These are phyloP conservation scores for Ciconia stormi DNA, from an alignment of 2,113 vertebrate species.

Conservation along the genomic window DNA sequence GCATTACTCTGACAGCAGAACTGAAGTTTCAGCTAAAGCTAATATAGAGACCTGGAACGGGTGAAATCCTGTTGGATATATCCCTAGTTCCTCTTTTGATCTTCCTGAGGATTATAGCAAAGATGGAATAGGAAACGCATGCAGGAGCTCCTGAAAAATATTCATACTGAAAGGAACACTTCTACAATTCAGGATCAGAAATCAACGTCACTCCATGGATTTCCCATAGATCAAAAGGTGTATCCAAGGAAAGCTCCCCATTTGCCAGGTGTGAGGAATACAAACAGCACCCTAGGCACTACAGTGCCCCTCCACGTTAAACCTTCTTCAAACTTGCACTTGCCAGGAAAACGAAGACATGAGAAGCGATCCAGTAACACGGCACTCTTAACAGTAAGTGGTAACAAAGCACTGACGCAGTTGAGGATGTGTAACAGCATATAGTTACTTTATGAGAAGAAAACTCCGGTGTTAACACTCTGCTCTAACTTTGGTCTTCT, in stretches of 20 bases:
- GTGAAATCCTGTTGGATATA: background rate
- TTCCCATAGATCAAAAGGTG: background rate
- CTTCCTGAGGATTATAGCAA: background rate
- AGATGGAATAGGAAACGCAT: background rate
- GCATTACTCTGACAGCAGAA: background rate
- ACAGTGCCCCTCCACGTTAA: background rate
- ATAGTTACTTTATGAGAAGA: background rate
- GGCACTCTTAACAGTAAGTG: accelerated
- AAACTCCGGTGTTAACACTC: background rate
- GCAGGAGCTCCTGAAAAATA: background rate
- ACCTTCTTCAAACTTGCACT: background rate
- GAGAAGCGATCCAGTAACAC: too few relatives aligned
- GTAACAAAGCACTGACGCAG: background rate
- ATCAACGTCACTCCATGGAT: background rate
- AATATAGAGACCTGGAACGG: accelerated
- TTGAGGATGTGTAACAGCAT: background rate
- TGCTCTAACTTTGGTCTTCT: background rate
- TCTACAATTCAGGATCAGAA: background rate
- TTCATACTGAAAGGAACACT: background rate
- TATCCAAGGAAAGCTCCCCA: background rate
- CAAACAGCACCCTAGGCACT: background rate
- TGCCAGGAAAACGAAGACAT: background rate
- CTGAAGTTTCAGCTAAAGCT: background rate
- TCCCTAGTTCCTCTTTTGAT: background rate
- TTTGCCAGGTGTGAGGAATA: background rate